These are phyloP conservation scores for Lacanobia oleracea DNA, from an alignment of 2,888 invertebrate genomes.

Conservation along the genomic window DNA sequence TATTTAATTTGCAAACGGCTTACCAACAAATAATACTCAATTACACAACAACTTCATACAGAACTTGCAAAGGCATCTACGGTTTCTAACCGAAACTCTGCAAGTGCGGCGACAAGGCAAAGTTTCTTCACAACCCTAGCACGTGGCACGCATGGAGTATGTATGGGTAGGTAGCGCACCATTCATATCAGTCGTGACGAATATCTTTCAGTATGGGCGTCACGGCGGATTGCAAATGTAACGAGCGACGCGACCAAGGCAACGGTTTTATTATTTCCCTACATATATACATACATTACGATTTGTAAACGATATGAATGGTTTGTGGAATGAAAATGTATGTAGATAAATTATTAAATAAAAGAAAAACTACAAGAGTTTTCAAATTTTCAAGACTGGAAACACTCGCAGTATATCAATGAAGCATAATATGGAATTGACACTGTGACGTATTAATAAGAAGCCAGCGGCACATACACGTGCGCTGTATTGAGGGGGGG, in stretches of 20 bases:
- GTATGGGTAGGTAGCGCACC: neutral
- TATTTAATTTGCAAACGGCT: too few species aligned
- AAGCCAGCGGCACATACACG: too few species aligned
- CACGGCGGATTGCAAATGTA: conserved; percentile 36
- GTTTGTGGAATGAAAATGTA: neutral
- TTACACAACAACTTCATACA: too few species aligned
- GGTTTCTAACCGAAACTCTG: neutral
- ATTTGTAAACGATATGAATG: conserved; percentile 3
- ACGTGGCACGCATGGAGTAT: neutral
- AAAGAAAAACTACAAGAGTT: too few species aligned
- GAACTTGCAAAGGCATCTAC: too few species aligned
- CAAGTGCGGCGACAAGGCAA: neutral
- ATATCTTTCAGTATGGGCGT: conserved; percentile 41
- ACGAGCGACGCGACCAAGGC: conserved; percentile 38
- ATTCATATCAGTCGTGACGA: conserved; percentile 23
- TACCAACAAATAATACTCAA: too few species aligned
- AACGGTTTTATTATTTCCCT: conserved; percentile 30
- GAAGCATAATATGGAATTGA: too few species aligned
- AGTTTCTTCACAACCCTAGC: neutral
- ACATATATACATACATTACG: conserved; percentile 33
- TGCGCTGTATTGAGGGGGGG: too few species aligned
- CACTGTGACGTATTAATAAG: too few species aligned
- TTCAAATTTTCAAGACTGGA: too few species aligned
- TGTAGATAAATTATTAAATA: too few species aligned
- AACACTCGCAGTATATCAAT: too few species aligned